phyloP scores from a whole-genome alignment of 2,888 invertebrate genomes.

The Papilio elwesi region DNA sequence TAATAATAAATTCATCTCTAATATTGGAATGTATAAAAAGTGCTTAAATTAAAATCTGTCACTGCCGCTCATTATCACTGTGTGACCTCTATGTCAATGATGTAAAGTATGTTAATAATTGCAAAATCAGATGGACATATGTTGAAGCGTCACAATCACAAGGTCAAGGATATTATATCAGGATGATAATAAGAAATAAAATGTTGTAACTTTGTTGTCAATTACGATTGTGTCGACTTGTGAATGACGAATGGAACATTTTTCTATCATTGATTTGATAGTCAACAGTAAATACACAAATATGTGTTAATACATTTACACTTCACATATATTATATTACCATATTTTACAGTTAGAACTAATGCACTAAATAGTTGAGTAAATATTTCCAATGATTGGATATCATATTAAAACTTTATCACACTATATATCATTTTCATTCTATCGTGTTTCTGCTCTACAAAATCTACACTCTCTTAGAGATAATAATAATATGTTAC shows the following conservation, averaged over 20 bases:
- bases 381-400: background rate
- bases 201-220: background rate
- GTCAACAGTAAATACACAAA: too few species aligned
- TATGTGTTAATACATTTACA: too few species aligned
- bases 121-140: conserved; percentile 4
- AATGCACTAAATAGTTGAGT: background rate
- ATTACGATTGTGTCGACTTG: background rate
- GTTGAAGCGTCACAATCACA: conserved; percentile 6
- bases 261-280: too few species aligned
- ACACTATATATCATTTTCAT: too few species aligned
- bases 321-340: background rate
- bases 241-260: too few species aligned
- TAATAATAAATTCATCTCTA: too few species aligned
- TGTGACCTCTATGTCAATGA: background rate
- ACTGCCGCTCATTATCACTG: background rate
- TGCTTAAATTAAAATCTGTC: background rate
- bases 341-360: conserved; percentile 10
- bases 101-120: conserved; percentile 2
- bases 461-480: too few species aligned
- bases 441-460: too few species aligned
- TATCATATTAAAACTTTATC: background rate
- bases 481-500: too few species aligned
- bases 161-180: conserved; percentile 5
- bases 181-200: background rate
- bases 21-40: background rate